Evolutionary conservation across 2,888 invertebrate species (phyloP).

Genomic region (Agrochola litura): DNA sequence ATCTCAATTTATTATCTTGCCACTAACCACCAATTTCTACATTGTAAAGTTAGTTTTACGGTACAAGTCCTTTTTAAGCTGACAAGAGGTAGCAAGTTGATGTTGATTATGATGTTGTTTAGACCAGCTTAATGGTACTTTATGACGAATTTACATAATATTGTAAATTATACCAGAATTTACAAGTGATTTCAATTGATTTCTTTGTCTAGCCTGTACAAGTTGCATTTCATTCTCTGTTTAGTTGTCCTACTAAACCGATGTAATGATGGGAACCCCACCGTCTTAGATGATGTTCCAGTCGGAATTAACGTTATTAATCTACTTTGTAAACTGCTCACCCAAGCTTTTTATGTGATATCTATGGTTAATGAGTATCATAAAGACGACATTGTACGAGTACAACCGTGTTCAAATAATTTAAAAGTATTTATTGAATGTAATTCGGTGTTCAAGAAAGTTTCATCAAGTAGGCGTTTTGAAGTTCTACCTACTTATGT

Average conservation of each 20-base stretch:
- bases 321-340: slow-evolving; percentile 58
- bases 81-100: slow-evolving; percentile 27
- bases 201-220: slow-evolving; percentile 19
- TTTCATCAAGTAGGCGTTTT: slow-evolving; percentile 50
- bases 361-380: slow-evolving; percentile 54
- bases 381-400: slow-evolving; percentile 53
- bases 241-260: slow-evolving; percentile 43
- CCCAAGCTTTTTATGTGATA: slow-evolving; percentile 50
- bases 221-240: slow-evolving; percentile 18
- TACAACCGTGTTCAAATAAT: slow-evolving; percentile 36
- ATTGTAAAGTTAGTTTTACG: slow-evolving; percentile 36
- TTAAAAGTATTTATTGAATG: slow-evolving; percentile 43
- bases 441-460: slow-evolving; percentile 48
- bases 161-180: slow-evolving; percentile 19
- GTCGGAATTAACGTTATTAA: slow-evolving; percentile 58
- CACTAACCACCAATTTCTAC: slow-evolving; percentile 16
- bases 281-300: slow-evolving; percentile 57
- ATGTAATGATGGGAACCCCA: slow-evolving; percentile 62
- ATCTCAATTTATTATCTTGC: slow-evolving; percentile 48
- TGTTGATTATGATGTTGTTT: slow-evolving; percentile 39
- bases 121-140: slow-evolving; percentile 14
- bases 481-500: slow-evolving; percentile 31
- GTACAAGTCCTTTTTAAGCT: slow-evolving; percentile 34
- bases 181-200: slow-evolving; percentile 4
- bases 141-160: slow-evolving; percentile 43